A percentile compares a stretch with the other conserved stretches of the same genome.
Conservation (phyloP, 2,113 vertebrate genomes). For the Tenrec ecaudatus region DNA sequence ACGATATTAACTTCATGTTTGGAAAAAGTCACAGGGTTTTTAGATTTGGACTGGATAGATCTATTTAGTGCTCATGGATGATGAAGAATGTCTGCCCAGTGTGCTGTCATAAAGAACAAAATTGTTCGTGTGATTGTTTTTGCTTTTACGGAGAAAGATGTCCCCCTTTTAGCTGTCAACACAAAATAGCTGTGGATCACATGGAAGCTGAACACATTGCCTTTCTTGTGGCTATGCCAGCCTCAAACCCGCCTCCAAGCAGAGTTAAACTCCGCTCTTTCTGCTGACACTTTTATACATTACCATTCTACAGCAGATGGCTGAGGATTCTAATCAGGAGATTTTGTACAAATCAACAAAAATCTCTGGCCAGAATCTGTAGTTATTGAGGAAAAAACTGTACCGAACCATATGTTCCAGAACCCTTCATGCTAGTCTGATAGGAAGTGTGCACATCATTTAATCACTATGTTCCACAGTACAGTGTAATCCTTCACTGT, state of each 20-base stretch:
- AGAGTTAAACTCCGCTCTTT: conserved; percentile 60
- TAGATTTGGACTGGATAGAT: background rate
- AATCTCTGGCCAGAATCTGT: conserved; percentile 58
- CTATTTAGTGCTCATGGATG: background rate
- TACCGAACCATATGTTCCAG: conserved; percentile 42
- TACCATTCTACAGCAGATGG: conserved; percentile 76
- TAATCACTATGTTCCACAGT: background rate
- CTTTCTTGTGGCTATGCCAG: conserved; percentile 42
- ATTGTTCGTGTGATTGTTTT: background rate
- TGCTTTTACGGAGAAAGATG: background rate
- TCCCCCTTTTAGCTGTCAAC: background rate
- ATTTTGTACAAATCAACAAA: conserved; percentile 81
- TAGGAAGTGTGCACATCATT: conserved; percentile 47
- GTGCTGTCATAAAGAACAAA: background rate
- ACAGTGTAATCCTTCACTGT: background rate
- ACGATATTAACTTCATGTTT: background rate
- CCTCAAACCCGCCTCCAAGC: conserved; percentile 56
- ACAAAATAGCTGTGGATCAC: conserved; percentile 55
- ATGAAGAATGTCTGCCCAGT: background rate
- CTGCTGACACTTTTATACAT: conserved; percentile 75
- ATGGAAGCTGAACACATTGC: conserved; percentile 34
- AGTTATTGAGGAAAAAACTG: conserved; percentile 44
- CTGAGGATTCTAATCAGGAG: conserved; percentile 76
- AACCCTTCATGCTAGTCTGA: conserved; percentile 29
- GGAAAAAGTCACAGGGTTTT: background rate